These are phyloP conservation scores for Spinus pinus DNA, from an alignment of 2,797 vertebrate species.

Conservation along the genomic window DNA sequence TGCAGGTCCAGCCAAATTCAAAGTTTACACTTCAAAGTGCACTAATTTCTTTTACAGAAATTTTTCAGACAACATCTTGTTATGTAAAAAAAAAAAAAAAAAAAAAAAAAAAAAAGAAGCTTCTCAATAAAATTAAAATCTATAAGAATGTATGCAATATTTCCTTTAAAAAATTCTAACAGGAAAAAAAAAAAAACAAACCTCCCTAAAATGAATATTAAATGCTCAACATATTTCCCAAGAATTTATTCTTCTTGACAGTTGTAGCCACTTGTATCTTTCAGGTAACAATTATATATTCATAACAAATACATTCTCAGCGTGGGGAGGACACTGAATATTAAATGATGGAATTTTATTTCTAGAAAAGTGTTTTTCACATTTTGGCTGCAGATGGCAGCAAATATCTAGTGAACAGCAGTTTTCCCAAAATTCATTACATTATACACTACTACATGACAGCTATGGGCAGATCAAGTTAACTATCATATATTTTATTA, in stretches of 20 bases:
- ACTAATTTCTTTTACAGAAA: not conserved
- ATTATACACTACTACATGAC: too few species aligned
- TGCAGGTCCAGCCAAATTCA: accelerated
- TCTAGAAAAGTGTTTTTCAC: not conserved
- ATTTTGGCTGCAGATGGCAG: conserved; percentile 64
- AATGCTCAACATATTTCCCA: not conserved
- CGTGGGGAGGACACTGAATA: accelerated
- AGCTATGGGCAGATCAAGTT: not conserved
- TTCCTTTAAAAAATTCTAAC: not conserved
- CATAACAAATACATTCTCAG: not conserved
- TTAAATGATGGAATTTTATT: not conserved
- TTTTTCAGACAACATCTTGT: not conserved
- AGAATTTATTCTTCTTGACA: not conserved
- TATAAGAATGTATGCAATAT: not conserved
- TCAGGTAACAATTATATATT: not conserved
- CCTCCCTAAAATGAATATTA: accelerated
- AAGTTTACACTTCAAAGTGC: not conserved
- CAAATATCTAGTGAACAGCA: not conserved
- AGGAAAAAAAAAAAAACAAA: not conserved
- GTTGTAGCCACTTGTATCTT: not conserved
- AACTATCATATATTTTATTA: not conserved
- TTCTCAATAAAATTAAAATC: not conserved
- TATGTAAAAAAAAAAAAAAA: not conserved
- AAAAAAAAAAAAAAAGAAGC: not conserved
- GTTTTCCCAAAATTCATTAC: not conserved